Conservation (phyloP, 1,140 invertebrate species). For the Caenorhabditis latens region DNA sequence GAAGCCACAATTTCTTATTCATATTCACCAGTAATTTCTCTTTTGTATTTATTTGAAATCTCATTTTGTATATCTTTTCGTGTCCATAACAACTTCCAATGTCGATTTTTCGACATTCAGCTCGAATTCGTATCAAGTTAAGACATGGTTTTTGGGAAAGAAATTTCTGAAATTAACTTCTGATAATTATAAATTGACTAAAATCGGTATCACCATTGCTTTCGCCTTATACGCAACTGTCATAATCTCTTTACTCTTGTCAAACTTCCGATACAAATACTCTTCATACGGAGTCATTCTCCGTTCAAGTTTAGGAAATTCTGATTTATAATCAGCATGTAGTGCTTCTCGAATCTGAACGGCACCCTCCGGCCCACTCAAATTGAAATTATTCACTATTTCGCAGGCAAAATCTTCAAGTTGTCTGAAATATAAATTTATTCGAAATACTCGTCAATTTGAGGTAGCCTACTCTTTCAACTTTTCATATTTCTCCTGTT, state of each 20-base stretch:
- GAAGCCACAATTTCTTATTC: neutral
- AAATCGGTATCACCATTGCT: neutral
- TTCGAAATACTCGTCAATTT: neutral
- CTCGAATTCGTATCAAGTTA: neutral
- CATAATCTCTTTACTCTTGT: slow-evolving; percentile 19
- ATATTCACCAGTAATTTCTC: neutral
- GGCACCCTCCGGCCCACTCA: neutral
- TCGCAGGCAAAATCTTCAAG: neutral
- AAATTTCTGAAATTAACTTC: neutral
- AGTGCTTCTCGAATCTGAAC: neutral
- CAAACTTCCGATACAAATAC: neutral
- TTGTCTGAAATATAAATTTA: slow-evolving; percentile 1
- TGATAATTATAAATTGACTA: neutral
- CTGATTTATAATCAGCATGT: neutral
- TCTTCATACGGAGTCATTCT: slow-evolving; percentile 9
- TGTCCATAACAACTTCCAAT: neutral
- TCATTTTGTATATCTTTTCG: neutral
- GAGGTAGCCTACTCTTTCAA: slow-evolving; percentile 5
- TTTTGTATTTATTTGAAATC: neutral
- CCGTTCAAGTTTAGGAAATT: neutral
- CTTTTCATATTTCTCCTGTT: neutral
- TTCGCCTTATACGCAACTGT: slow-evolving; percentile 13
- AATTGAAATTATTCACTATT: slow-evolving; percentile 10
- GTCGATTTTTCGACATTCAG: neutral
- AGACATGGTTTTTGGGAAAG: slow-evolving; percentile 1